A percentile compares a stretch with the other conserved stretches of the same genome.
Conservation (phyloP, 2,888 invertebrate genomes). For the Zeuzera pyrina region DNA sequence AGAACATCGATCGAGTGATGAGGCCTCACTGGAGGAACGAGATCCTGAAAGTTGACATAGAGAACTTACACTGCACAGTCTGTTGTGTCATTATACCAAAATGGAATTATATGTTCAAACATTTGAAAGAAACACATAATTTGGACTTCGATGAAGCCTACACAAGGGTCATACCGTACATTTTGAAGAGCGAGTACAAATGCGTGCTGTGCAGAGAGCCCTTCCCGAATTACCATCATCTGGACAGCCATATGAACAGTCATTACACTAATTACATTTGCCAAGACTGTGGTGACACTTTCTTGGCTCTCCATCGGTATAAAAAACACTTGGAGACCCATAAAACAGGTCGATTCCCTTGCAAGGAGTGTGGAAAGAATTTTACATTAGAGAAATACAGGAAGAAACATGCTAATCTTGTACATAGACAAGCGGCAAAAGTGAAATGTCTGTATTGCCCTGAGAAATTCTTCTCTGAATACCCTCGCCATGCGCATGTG, state of each 20-base stretch:
- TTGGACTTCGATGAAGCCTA: neutral
- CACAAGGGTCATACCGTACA: constrained; percentile 30
- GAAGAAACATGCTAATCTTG: constrained; percentile 35
- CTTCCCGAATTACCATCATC: constrained; percentile 25
- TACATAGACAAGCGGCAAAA: constrained; percentile 13
- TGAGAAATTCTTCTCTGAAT: constrained; percentile 24
- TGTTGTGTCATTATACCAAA: neutral
- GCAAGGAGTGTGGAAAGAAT: constrained; percentile 52
- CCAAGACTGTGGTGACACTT: constrained; percentile 41
- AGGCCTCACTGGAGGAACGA: neutral
- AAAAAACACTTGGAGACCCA: constrained; percentile 54
- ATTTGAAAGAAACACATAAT: neutral
- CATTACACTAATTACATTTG: constrained; percentile 50
- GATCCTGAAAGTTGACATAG: constrained; percentile 1
- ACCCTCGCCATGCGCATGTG: constrained; percentile 31
- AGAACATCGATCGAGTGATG: neutral
- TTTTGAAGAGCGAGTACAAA: constrained; percentile 17
- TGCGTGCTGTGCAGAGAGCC: constrained; percentile 36
- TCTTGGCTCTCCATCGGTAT: constrained; percentile 21
- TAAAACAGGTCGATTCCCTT: constrained; percentile 42
- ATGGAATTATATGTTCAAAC: neutral
- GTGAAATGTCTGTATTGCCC: constrained; percentile 37
- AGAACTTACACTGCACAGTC: constrained; percentile 1
- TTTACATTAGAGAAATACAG: constrained; percentile 44
- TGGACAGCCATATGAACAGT: constrained; percentile 49